Conservation (phyloP, 2,113 vertebrate genomes). For the Scalopus aquaticus region DNA sequence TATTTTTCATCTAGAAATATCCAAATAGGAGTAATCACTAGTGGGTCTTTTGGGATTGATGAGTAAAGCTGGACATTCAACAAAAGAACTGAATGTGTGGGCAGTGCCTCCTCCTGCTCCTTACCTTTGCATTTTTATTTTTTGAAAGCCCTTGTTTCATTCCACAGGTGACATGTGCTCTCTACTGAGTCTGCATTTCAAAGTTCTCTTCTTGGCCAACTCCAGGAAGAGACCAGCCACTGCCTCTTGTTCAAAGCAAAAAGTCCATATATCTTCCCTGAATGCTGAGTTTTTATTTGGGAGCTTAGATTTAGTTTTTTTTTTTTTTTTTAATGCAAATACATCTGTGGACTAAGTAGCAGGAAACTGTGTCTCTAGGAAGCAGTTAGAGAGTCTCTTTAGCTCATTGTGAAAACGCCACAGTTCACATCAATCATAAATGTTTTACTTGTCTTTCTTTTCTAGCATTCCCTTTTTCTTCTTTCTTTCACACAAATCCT, state of each 20-base stretch:
- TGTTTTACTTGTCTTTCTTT: neutral
- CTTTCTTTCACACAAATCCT: neutral
- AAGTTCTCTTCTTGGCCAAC: neutral
- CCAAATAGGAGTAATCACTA: neutral
- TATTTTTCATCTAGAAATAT: neutral
- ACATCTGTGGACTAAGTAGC: neutral
- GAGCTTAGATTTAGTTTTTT: slow-evolving; percentile 26
- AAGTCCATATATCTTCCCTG: slow-evolving; percentile 13
- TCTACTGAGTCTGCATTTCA: neutral
- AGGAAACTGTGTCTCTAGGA: neutral
- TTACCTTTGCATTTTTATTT: neutral
- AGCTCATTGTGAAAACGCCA: neutral
- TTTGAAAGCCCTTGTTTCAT: slow-evolving; percentile 34
- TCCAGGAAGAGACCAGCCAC: neutral
- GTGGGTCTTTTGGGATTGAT: neutral
- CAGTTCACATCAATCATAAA: neutral
- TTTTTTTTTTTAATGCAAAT: slow-evolving; percentile 35
- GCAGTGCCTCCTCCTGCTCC: neutral
- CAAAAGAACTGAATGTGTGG: neutral
- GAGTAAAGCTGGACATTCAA: slow-evolving; percentile 32
- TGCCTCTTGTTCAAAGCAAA: neutral
- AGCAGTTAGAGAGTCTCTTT: neutral
- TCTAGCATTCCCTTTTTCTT: neutral
- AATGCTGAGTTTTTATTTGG: neutral
- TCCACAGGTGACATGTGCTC: neutral